Percentiles rank a stretch among this genome's conserved stretches.
Evolutionary conservation across 2,113 vertebrate species (phyloP).

Genomic region (Stegostoma tigrinum): DNA sequence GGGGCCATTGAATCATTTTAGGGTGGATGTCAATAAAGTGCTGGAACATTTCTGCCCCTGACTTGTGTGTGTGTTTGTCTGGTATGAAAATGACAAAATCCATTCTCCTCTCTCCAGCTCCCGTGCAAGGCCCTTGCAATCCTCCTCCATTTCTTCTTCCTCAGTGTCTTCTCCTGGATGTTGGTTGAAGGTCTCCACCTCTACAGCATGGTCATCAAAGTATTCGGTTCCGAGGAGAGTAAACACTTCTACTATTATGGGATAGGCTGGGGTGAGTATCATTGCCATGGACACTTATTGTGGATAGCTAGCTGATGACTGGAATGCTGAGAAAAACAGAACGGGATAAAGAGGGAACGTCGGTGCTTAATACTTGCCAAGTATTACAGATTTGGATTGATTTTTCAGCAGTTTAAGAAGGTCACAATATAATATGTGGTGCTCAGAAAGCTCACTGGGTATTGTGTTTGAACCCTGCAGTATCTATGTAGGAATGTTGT

Average conservation of each 20-base stretch:
- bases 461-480: not conserved
- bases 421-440: not conserved
- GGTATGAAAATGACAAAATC: not conserved
- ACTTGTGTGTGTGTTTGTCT: too few species aligned
- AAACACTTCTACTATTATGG: conserved; percentile 84
- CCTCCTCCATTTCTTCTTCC: conserved; percentile 91
- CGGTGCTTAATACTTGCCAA: not conserved
- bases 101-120: conserved; percentile 53
- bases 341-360: not conserved
- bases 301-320: not conserved
- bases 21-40: too few species aligned
- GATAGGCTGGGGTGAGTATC: conserved; percentile 80
- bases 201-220: conserved; percentile 92
- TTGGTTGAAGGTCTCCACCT: conserved; percentile 91
- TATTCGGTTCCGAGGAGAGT: conserved; percentile 89
- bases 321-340: not conserved
- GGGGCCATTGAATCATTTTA: too few species aligned
- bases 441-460: not conserved
- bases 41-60: too few species aligned
- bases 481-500: not conserved
- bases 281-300: not conserved
- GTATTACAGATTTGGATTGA: not conserved
- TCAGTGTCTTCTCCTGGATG: conserved; percentile 95
- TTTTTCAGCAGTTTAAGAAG: not conserved
- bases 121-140: conserved; percentile 79